Base-by-base conservation (phyloP, 2,888 invertebrate species). In the Leptopilina syphax region DNA sequence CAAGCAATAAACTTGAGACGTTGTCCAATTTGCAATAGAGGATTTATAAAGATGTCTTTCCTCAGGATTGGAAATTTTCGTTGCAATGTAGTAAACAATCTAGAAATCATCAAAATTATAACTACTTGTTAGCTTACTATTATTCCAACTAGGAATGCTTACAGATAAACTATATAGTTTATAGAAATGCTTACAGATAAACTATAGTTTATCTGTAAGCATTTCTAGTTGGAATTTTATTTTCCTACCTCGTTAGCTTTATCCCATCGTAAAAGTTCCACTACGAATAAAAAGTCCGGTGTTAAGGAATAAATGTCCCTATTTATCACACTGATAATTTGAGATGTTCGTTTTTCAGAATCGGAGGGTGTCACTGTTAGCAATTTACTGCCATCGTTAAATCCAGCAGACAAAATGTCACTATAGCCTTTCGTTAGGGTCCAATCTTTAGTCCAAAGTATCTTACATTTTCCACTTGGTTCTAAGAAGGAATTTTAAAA, bases 401-500 rank as follows among this genome's bases (percentile, higher is more conserved):
- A 70, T 54, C 54, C 54, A n/a, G 27, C 54, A 24, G 70, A 70
- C 10, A 70, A 27, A 50, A 70, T 54, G 27, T 70, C 34, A 34
- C 70, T 70, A 4, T 70, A 70, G 7, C 54, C 70, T 54, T 34
- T 70, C 8, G 54, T 24, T 27, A 54, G 10, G 34, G 50, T 70
- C 34, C 70, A 70, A 70, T 70, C 67, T 44, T 70, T 70, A 7
- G 27, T 70, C 70, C 70, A 70, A 27, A 70, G 70, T 8, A 54
- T 27, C 12, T 70, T 54, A 70, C 70, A 70, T 70, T 70, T 70
- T 70, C 27, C 70, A 54, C 50, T 13, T 4, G 54, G 13, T 54
- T 70, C 54, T 50, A 24, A 18, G 5, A 18, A 68, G 18, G n/a
- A 44, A 13, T 12, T 18, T 18, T 18, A 18, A 18, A 18, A 18